Evolutionary conservation across 2,888 invertebrate species (phyloP).

Genomic region (Scotopteryx bipunctaria): DNA sequence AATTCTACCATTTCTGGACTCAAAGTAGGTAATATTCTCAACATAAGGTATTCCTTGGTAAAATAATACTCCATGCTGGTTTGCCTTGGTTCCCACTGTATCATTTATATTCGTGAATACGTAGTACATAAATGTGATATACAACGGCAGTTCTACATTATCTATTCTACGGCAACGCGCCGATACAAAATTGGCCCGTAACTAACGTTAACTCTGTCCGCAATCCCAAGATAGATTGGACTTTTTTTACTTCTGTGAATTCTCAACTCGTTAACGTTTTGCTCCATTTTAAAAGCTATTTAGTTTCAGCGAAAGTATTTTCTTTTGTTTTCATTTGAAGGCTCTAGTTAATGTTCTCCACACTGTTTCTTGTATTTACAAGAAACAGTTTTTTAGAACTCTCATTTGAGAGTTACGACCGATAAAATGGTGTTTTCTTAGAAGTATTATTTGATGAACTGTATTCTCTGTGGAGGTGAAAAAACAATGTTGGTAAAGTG

Average conservation of each 20-base stretch:
- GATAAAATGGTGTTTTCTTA: slow-evolving; percentile 14
- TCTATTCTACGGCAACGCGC: slow-evolving; percentile 17
- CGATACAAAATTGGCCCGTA: slow-evolving; percentile 56
- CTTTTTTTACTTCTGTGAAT: slow-evolving; percentile 34
- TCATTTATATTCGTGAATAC: no score
- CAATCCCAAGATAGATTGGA: slow-evolving; percentile 53
- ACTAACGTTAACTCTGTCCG: slow-evolving; percentile 54
- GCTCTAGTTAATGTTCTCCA: no score
- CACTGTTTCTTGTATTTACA: no score
- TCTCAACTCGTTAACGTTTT: slow-evolving; percentile 42
- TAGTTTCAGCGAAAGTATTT: slow-evolving; percentile 28
- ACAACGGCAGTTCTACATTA: not conserved
- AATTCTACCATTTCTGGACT: no score
- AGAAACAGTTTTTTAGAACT: no score
- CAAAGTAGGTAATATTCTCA: no score
- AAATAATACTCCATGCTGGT: no score
- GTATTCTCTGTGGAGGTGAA: slow-evolving; percentile 1
- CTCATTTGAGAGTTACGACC: not conserved
- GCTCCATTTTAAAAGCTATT: slow-evolving; percentile 34
- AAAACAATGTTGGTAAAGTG: slow-evolving; percentile 1
- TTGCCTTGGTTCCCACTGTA: no score
- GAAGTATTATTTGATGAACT: slow-evolving; percentile 13
- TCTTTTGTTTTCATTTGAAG: slow-evolving; percentile 24
- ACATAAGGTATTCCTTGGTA: no score
- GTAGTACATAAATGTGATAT: no score